Conservation (phyloP, 2,797 vertebrate species). For the Odontamblyopus rebecca region DNA sequence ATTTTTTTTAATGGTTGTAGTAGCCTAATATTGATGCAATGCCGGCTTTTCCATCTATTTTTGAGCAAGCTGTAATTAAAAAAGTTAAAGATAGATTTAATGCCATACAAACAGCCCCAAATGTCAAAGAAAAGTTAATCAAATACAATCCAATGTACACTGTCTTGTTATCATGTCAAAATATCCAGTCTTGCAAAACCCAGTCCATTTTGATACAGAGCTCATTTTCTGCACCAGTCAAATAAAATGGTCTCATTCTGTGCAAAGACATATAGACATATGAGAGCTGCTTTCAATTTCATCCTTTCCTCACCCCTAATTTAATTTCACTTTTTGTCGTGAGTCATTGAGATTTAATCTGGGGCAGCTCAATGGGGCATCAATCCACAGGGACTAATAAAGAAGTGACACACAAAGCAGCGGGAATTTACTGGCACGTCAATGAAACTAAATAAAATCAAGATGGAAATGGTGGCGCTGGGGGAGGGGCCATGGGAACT, state of each 20-base stretch:
- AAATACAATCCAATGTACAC: neutral
- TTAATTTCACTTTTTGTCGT: conserved; percentile 27
- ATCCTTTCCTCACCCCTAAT: conserved; percentile 16
- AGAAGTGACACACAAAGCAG: conserved; percentile 41
- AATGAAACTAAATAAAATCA: conserved; percentile 53
- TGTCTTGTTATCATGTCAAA: neutral
- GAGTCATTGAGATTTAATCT: conserved; percentile 44
- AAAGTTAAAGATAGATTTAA: no score
- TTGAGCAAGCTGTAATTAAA: no score
- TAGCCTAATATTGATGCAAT: no score
- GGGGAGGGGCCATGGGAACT: neutral
- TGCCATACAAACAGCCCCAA: no score
- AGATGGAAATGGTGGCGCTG: conserved; percentile 16
- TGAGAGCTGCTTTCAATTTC: conserved; percentile 7
- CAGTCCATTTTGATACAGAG: neutral
- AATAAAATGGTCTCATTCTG: neutral
- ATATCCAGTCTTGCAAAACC: neutral
- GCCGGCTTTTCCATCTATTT: no score
- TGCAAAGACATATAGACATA: neutral
- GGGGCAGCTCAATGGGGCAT: conserved; percentile 20
- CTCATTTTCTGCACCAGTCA: neutral
- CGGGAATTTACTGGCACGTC: conserved; percentile 42
- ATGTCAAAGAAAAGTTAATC: neutral
- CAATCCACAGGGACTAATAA: conserved; percentile 47
- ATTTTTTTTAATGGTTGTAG: no score